Evolutionary conservation across 2,113 vertebrate genomes (phyloP), one percentile per base, ranked within the genome.

Genomic region (Triplophysa rosa): DNA sequence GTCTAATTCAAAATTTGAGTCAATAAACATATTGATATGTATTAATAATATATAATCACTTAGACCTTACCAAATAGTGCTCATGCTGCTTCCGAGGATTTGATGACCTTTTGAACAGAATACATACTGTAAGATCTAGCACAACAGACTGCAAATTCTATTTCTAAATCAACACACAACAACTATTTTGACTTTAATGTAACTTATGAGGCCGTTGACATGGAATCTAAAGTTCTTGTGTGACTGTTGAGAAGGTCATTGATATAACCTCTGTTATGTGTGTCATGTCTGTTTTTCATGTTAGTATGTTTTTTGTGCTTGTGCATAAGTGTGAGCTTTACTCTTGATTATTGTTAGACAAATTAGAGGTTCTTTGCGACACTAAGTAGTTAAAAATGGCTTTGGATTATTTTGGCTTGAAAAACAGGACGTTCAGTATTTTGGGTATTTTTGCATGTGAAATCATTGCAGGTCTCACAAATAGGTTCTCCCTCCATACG

Each of bases 371-470:
- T 45, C 76, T 84, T 69, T 88, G 86, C 86, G 89, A 88, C 80
- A 84, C 78, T 79, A 80, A 33, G 14, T 83, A 67, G 49, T 86
- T 87, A 87, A 90, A 78, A 65, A 84, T 89, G 86, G 88, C 63
- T 74, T 67, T 61, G 81, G 86, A 17, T 16, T 17, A 58, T 58
- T 56, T 7, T 21, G 19, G 8, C n/a, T 58, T 58, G 8, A 73
- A 84, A 80, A 85, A 86, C 72, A 67, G 26, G 24, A 4, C 24
- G 13, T 23, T 49, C 10, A 65, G 33, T 64, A 16, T 7, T 64
- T 29, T 42, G 2, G 1, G 33, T 61, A 3, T 52, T 77, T 21
- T 33, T 88, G 82, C 63, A 77, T 58, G 68, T 88, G 75, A 49
- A 80, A 62, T 45, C 42, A 56, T 70, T 24, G 54, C 58, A 63